Base-by-base conservation (phyloP, 92 coral and sea anemone species). In the Epizoanthus fatuus region DNA sequence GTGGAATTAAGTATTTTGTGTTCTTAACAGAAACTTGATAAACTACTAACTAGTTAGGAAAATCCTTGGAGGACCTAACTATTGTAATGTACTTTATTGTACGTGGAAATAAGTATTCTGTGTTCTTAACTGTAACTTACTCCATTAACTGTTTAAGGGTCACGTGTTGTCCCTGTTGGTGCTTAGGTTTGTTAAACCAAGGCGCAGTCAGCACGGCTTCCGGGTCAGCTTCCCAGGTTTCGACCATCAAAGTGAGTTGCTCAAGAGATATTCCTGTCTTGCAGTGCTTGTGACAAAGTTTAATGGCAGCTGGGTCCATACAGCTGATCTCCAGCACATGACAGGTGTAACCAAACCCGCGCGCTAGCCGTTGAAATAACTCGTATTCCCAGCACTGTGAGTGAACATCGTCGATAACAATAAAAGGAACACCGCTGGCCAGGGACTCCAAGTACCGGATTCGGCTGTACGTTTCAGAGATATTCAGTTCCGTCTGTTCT, bases 401-500 rank as follows among this genome's bases (percentile, higher is more conserved):
- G 22, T 94, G 92, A 12, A 94, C 86, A 12, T 81, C 93, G 74
- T 94, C 98, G 8, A 94, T 82, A 45, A 88, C 98, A 71, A 94
- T 69, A 20, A 89, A 35, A n/a, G 84, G 79, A 19, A 73, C 87
- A 8, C 54, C 77, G 40, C 88, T 87, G 22, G 65, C 86, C 58
- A 94, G 51, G 4, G 94, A 93, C 25, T 92, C 95, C 60, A 94
- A 76, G 59, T 86, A 92, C 14, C 90, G 89, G 20, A 88, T 86
- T 68, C 94, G 88, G 77, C 95, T 86, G 74, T 92, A 94, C 5
- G 94, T 95, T 53, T 92, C 95, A 3, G 98, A 95, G 73, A 94
- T 94, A 59, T 88, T 90, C 70, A 90, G 80, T 38, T 94, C 98
- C 3, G 92, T 67, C 65, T 77, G 85, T 57, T 94, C 95, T 13